A percentile compares a stretch with the other conserved stretches of the same genome.
Conservation (phyloP, 2,113 vertebrate species). For the Alectura lathami region DNA sequence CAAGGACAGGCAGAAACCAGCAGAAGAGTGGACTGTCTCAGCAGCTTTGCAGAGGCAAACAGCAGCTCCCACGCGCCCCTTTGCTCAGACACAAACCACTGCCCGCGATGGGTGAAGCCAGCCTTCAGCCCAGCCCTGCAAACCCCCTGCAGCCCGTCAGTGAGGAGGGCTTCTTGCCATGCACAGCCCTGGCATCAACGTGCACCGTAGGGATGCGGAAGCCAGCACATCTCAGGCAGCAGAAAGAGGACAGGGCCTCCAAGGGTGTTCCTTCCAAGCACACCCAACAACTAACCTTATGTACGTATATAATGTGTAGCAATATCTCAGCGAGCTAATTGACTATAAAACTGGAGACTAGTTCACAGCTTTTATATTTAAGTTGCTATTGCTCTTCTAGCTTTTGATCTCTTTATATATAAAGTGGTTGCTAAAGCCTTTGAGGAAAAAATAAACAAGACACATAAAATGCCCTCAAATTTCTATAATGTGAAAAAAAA, state of each 20-base stretch:
- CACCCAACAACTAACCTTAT: neutral
- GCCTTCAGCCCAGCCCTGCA: neutral
- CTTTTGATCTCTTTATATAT: neutral
- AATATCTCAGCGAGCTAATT: neutral
- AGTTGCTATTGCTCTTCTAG: neutral
- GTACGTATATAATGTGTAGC: neutral
- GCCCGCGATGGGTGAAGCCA: neutral
- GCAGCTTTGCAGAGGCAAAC: neutral
- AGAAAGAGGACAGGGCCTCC: neutral
- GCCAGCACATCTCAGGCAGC: neutral
- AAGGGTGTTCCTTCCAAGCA: neutral
- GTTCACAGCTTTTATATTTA: neutral
- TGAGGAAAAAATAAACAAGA: neutral
- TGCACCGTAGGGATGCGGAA: neutral
- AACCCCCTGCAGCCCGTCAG: neutral
- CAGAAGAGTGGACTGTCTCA: neutral
- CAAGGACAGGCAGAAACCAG: neutral
- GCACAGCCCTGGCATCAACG: neutral
- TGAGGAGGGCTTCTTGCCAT: neutral
- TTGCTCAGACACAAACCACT: neutral
- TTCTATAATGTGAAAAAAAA: rapidly evolving
- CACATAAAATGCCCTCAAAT: neutral
- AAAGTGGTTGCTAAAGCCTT: neutral
- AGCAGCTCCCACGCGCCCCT: neutral
- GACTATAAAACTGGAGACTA: neutral